Conservation (phyloP, 2,797 vertebrate genomes). For the Scarus forsteni region DNA sequence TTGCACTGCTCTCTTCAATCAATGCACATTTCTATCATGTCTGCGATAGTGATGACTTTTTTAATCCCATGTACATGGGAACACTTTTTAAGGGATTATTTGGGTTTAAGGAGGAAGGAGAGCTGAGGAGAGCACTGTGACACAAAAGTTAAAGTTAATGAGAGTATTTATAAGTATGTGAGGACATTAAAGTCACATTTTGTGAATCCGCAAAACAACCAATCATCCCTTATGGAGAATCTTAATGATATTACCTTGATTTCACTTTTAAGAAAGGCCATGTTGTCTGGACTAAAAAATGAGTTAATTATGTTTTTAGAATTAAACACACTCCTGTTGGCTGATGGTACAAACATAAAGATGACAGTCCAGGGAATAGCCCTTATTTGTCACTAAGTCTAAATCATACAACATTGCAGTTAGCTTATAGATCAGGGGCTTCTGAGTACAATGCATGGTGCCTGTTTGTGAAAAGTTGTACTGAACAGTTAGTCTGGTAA, state of each 20-base stretch:
- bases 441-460: too few species aligned
- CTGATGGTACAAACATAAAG: too few species aligned
- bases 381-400: too few species aligned
- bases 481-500: too few species aligned
- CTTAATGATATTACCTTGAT: neutral
- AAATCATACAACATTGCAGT: too few species aligned
- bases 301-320: too few species aligned
- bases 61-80: conserved; percentile 30
- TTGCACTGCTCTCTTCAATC: conserved; percentile 50
- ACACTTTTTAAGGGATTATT: conserved; percentile 6
- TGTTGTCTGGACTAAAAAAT: too few species aligned
- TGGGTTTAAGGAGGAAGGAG: neutral
- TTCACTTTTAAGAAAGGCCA: conserved; percentile 1
- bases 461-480: too few species aligned
- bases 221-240: conserved; percentile 1
- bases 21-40: conserved; percentile 36
- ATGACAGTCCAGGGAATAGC: too few species aligned
- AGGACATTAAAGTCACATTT: neutral
- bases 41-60: conserved; percentile 14
- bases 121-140: neutral
- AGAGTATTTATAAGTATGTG: conserved; percentile 2
- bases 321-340: too few species aligned
- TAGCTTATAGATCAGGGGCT: too few species aligned
- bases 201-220: neutral
- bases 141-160: neutral